phyloP scores from a whole-genome alignment of 1,140 invertebrate species.

The Panonychus citri region DNA sequence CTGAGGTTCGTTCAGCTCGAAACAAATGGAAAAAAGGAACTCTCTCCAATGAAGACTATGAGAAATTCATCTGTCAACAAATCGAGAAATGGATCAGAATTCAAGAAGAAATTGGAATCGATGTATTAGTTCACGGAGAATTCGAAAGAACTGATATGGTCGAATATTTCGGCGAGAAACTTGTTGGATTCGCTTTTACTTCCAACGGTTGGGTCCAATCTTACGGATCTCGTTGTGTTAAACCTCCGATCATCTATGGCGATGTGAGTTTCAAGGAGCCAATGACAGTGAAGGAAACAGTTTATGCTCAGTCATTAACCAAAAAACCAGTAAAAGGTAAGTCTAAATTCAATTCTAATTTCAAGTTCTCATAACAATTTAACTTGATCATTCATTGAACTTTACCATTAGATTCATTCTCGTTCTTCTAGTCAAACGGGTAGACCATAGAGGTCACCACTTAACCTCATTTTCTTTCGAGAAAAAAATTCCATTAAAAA shows the following conservation, averaged over 20 bases:
- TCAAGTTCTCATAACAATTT: too few species aligned
- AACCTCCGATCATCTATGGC: background rate
- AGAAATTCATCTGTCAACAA: background rate
- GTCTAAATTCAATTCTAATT: too few species aligned
- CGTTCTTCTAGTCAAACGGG: too few species aligned
- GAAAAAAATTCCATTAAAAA: too few species aligned
- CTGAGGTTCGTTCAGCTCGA: background rate
- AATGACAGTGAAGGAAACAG: background rate
- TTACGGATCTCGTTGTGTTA: background rate
- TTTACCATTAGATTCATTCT: too few species aligned
- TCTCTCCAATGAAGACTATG: background rate
- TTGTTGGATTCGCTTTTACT: background rate
- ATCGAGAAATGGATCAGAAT: background rate
- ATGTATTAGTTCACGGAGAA: background rate
- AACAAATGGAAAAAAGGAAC: background rate
- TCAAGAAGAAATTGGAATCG: background rate
- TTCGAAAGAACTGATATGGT: background rate
- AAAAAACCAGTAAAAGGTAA: background rate
- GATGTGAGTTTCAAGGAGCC: background rate
- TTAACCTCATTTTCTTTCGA: too few species aligned
- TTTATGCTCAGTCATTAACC: background rate
- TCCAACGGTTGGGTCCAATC: background rate
- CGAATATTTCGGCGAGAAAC: background rate
- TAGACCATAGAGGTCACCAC: too few species aligned
- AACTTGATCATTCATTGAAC: too few species aligned